A percentile compares a stretch with the other conserved stretches of the same genome.
Conservation (phyloP, 2,113 vertebrate genomes). For the Brachypodius melanocephalos region DNA sequence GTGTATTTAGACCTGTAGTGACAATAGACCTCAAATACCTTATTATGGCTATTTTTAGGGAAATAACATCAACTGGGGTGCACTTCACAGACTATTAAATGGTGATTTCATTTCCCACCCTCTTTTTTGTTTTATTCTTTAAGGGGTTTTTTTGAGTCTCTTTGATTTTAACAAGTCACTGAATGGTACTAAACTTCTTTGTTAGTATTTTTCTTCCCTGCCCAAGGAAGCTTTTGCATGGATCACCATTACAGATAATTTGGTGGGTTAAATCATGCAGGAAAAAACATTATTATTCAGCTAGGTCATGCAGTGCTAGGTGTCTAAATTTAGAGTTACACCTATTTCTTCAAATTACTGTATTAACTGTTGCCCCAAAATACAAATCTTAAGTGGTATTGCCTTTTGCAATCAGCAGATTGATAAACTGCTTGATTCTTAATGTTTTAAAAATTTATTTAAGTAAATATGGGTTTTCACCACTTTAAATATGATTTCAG, state of each 20-base stretch:
- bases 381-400: not conserved
- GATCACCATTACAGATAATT: not conserved
- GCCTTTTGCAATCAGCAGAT: not conserved
- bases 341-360: not conserved
- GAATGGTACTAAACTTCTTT: not conserved
- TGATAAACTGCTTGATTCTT: not conserved
- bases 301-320: not conserved
- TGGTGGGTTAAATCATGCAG: not conserved
- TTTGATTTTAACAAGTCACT: not conserved
- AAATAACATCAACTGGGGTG: not conserved
- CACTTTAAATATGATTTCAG: not conserved
- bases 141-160: not conserved
- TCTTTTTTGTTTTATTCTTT: not conserved
- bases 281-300: not conserved
- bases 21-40: not conserved
- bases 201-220: not conserved
- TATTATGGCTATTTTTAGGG: not conserved
- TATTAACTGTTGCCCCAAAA: not conserved
- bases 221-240: not conserved
- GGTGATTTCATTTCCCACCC: not conserved
- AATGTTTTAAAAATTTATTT: not conserved
- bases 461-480: not conserved
- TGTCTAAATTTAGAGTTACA: not conserved
- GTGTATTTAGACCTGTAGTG: not conserved
- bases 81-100: not conserved